phyloP scores from a whole-genome alignment of 2,888 invertebrate species.

The Hecatera dysodea region DNA sequence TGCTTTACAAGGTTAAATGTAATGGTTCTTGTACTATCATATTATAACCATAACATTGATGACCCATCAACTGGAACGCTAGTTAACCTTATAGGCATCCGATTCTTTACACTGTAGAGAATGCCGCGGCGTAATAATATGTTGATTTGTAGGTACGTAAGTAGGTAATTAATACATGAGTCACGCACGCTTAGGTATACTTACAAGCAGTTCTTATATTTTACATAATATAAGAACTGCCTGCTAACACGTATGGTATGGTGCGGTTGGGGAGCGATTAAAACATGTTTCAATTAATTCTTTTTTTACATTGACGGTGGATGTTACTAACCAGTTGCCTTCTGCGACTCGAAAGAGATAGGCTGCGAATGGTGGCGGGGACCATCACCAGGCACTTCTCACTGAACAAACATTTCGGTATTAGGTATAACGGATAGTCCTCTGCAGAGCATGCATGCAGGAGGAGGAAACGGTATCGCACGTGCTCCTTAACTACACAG shows the following conservation, averaged over 20 bases:
- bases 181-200: conserved; percentile 42
- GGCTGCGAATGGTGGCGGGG: too few relatives aligned
- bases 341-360: too few relatives aligned
- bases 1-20: conserved; percentile 35
- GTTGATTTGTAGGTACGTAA: conserved; percentile 21
- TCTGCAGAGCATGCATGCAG: too few relatives aligned
- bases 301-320: neutral
- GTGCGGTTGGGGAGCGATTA: neutral
- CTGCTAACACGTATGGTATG: conserved; percentile 19
- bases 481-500: too few relatives aligned
- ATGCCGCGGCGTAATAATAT: conserved; percentile 19
- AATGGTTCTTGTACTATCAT: conserved; percentile 26
- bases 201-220: conserved; percentile 38
- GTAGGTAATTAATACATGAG: conserved; percentile 39
- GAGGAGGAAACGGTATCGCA: too few relatives aligned
- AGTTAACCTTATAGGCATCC: conserved; percentile 40
- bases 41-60: conserved; percentile 51
- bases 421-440: too few relatives aligned
- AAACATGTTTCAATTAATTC: neutral
- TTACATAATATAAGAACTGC: conserved; percentile 33
- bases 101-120: conserved; percentile 24
- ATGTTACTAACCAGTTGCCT: too few relatives aligned
- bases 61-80: conserved; percentile 36
- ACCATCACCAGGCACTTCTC: too few relatives aligned
- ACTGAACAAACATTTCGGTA: too few relatives aligned